Base-by-base conservation (phyloP, 2,113 vertebrate genomes). In the Delphinus delphis region DNA sequence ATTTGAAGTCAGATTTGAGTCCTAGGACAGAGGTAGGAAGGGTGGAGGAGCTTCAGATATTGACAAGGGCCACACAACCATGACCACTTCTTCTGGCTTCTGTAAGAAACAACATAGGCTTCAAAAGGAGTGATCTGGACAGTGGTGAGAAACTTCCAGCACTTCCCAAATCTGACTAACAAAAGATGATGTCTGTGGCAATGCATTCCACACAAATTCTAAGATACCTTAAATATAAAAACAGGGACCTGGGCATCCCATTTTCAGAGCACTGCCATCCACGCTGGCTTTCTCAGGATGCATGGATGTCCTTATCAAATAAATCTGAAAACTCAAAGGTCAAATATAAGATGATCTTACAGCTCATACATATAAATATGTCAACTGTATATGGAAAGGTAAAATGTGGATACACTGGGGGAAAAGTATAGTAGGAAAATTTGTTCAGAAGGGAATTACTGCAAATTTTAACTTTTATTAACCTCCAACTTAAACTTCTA, bases 1-100 rank as follows among this genome's bases (percentile, higher is more conserved):
- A 96, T 94, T 1, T 67, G 33, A 93, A 96, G 95, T 96, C 65
- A 85, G 76, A 94, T 83, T 41, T 88, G 90, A 88, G 85, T 71
- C 88, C 55, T 10, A 81, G 87, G 25, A 89, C 79, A 68, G 79
- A 93, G 47, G n/a, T 1, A 80, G 84, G 76, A 85, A 86, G 71
- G 81, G 89, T 4, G 88, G 74, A 96, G n/a, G 58, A 94, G 73
- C 83, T 87, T 94, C 93, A 77, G 60, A 86, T 50, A 77, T 8
- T 91, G 86, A 60, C 38, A 68, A 84, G 17, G 91, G 41, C 91
- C 74, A 73, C 21, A 68, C 36, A 26, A 58, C 31, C 65, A 62
- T 18, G 58, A 81, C 14, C 1, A 0, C 33, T 44, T 79, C 90
- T 67, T 89, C 38, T 90, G 84, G 70, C 44, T 95, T 84, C 38